Base-by-base conservation (phyloP, 1,140 invertebrate species). In the Drosophila melanogaster region DNA sequence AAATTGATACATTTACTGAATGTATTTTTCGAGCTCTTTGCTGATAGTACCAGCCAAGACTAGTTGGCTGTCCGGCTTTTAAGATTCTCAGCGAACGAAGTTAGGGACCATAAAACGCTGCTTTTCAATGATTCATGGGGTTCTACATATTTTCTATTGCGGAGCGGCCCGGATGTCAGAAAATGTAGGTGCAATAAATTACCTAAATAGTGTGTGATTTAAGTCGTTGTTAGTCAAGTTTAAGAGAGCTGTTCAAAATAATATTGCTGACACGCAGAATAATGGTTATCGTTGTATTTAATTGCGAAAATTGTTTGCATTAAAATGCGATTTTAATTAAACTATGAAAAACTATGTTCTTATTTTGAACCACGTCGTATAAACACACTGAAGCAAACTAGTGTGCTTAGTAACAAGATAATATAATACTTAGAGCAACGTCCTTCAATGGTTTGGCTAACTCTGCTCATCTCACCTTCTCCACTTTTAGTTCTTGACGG, bases 1-100 rank as follows among this genome's bases (percentile, higher is more conserved):
- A 85, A 86, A 81, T 85, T 81, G 62, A 86, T 85, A 81, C 77
- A 77, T 85, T 79, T 80, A 50, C 54, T 43, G 57, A 65, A 66
- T 47, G 60, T 56, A 24, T 51, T 50, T 66, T 30, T 17, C 66
- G 15, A 33, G 37, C 58, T 49, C 26, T 62, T 47, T 7, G 7
- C 55, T 17, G 35, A 26, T 49, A 50, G 17, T 38, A 19, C 22
- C 11, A 7, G 11, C 41, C 10, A 38, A 26, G 35, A 19, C 57
- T 49, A 24, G 43, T 49, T 47, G 56, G 35, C 37, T 66, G 44
- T 33, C 58, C 12, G 19, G 15, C 30, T 47, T 17, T 51, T 47
- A 47, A 26, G 56, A 46, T 51, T 35, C 35, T 35, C 2, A 51
- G 30, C 49, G 15, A 8, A 14, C 49, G 49, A 35, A 19, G 49